Conservation (phyloP, 2,113 vertebrate genomes). For the Psephotus haematonotus region DNA sequence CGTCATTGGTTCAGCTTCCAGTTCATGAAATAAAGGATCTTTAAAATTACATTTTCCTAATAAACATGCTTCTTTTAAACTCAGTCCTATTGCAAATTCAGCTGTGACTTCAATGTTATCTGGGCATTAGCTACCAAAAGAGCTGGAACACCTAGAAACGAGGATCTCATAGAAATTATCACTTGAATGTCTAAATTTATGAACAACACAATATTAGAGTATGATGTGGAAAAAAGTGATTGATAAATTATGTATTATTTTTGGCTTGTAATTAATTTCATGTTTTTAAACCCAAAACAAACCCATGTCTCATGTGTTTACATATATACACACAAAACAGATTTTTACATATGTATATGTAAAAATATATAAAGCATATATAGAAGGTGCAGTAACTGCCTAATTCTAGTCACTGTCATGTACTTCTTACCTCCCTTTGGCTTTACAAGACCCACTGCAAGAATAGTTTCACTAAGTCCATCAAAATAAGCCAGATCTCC, state of each 20-base stretch:
- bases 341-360: background rate
- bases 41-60: background rate
- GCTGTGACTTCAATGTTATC: background rate
- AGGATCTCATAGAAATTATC: background rate
- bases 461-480: constrained; percentile 96
- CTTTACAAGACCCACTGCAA: constrained; percentile 95
- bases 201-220: background rate
- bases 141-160: background rate
- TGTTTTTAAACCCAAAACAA: background rate
- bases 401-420: background rate
- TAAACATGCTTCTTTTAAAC: background rate
- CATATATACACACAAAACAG: fast-evolving
- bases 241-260: background rate
- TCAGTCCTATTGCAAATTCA: background rate
- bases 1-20: background rate
- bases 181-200: background rate
- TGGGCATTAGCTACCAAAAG: background rate
- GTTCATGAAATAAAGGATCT: background rate
- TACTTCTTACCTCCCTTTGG: constrained; percentile 87
- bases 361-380: background rate
- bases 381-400: background rate
- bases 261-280: background rate
- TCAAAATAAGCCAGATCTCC: constrained; percentile 96
- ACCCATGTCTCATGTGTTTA: background rate
- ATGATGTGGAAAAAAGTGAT: fast-evolving